Evolutionary conservation across 2,113 vertebrate genomes (phyloP).

Genomic region (Festucalex cinctus): DNA sequence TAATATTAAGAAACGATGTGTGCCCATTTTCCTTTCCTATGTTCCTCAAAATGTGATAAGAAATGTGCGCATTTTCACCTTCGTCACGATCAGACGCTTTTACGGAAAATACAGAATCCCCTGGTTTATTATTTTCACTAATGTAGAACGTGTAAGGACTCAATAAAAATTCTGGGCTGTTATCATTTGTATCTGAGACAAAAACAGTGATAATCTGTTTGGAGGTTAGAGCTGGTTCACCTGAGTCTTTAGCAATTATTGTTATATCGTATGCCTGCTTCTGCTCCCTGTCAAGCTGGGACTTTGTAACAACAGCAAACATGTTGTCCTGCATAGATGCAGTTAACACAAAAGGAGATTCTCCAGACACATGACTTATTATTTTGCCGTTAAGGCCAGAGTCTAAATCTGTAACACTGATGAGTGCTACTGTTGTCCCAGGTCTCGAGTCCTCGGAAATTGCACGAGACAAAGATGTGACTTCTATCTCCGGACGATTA

Average conservation of each 20-base stretch:
- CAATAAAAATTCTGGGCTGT: slow-evolving; percentile 48
- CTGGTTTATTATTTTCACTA: slow-evolving; percentile 56
- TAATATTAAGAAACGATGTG: slow-evolving; percentile 45
- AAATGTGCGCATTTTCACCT: slow-evolving; percentile 62
- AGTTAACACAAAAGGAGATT: slow-evolving; percentile 57
- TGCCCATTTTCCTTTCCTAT: slow-evolving; percentile 8
- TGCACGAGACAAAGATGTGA: slow-evolving; percentile 60
- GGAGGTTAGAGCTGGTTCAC: slow-evolving; percentile 54
- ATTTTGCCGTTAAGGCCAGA: slow-evolving; percentile 64
- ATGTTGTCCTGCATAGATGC: slow-evolving; percentile 63
- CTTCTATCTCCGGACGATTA: slow-evolving; percentile 63
- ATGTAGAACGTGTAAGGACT: slow-evolving; percentile 50
- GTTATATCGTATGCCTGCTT: slow-evolving; percentile 54
- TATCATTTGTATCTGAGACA: slow-evolving; percentile 67
- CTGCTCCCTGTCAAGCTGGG: slow-evolving; percentile 65
- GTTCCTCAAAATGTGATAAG: slow-evolving; percentile 34
- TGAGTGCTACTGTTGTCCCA: slow-evolving; percentile 65
- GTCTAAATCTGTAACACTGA: slow-evolving; percentile 66
- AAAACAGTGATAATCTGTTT: slow-evolving; percentile 55
- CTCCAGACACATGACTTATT: slow-evolving; percentile 38
- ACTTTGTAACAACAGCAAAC: slow-evolving; percentile 65
- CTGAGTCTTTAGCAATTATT: slow-evolving; percentile 62
- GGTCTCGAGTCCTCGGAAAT: slow-evolving; percentile 60
- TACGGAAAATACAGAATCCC: slow-evolving; percentile 42
- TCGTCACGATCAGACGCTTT: slow-evolving; percentile 55